phyloP scores from a whole-genome alignment of 2,888 invertebrate genomes.

The Troides helena region DNA sequence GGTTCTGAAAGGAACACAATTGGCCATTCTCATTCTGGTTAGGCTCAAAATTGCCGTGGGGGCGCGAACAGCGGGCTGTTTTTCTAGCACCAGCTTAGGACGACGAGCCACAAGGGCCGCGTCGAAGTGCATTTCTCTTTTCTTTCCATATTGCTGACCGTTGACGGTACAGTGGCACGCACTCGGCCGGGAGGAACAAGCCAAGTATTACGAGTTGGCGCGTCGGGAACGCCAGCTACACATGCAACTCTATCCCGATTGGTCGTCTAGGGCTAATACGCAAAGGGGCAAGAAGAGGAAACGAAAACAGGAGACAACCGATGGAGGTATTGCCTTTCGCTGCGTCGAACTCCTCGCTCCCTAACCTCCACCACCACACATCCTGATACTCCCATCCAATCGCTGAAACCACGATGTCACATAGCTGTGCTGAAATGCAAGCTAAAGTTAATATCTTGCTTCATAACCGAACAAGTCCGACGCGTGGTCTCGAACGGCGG shows the following conservation, averaged over 20 bases:
- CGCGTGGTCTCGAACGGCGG: slow-evolving; percentile 51
- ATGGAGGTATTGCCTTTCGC: slow-evolving; percentile 92
- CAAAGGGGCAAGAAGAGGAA: slow-evolving; percentile 99
- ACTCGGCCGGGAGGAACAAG: slow-evolving; percentile 99
- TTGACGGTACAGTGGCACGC: slow-evolving; percentile 96
- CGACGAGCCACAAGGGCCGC: slow-evolving; percentile 52
- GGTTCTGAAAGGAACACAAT: slow-evolving; percentile 80
- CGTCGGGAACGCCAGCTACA: slow-evolving; percentile 99
- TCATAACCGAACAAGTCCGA: slow-evolving; percentile 43
- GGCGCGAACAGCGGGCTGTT: slow-evolving; percentile 82
- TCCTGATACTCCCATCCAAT: slow-evolving; percentile 33
- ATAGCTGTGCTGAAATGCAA: slow-evolving; percentile 13
- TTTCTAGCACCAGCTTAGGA: slow-evolving; percentile 85
- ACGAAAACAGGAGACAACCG: slow-evolving; percentile 98
- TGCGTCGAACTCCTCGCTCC: slow-evolving; percentile 57
- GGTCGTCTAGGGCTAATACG: slow-evolving; percentile 99
- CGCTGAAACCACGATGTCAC: slow-evolving; percentile 31
- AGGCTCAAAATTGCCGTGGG: slow-evolving; percentile 73
- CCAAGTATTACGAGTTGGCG: slow-evolving; percentile 99
- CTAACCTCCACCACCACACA: slow-evolving; percentile 23
- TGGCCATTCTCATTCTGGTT: slow-evolving; percentile 74
- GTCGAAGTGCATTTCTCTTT: slow-evolving; percentile 79
- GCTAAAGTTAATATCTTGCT: slow-evolving; percentile 34
- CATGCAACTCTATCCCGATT: slow-evolving; percentile 99
- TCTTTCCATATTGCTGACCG: slow-evolving; percentile 76